These are phyloP conservation scores for Agapornis roseicollis DNA, from an alignment of 2,113 vertebrate genomes.

Conservation along the genomic window DNA sequence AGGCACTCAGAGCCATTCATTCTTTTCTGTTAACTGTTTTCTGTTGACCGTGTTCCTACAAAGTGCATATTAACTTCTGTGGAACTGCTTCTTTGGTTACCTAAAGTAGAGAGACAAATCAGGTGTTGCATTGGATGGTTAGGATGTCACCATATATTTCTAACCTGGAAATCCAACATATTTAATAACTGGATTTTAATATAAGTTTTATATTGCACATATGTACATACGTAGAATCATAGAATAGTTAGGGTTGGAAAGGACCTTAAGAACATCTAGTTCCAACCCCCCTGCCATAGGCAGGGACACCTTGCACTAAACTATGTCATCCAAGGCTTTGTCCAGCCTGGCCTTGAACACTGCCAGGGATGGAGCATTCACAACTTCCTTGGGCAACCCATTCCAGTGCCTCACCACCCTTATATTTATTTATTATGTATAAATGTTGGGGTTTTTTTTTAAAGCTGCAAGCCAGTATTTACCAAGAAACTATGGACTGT, in stretches of 20 bases:
- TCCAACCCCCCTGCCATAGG: too few species aligned
- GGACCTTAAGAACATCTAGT: too few species aligned
- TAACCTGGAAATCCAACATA: background rate
- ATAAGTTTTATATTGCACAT: background rate
- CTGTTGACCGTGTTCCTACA: background rate
- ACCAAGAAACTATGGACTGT: background rate
- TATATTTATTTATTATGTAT: too few species aligned
- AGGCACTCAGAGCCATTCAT: background rate
- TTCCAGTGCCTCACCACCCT: too few species aligned
- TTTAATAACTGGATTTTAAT: background rate
- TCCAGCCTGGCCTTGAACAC: too few species aligned
- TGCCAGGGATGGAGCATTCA: too few species aligned
- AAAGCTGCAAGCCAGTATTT: background rate
- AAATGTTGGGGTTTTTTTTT: background rate
- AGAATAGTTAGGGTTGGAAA: too few species aligned
- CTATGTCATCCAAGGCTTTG: too few species aligned
- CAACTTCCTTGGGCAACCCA: too few species aligned
- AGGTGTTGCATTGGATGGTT: background rate
- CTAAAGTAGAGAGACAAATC: background rate
- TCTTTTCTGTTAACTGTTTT: background rate
- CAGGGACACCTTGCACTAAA: too few species aligned
- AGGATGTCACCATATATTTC: background rate
- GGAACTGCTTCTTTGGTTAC: background rate
- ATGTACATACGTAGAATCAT: background rate
- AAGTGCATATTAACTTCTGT: background rate